These are phyloP conservation scores for Pseudococcus longispinus DNA, from an alignment of 2,888 invertebrate species.

Conservation along the genomic window DNA sequence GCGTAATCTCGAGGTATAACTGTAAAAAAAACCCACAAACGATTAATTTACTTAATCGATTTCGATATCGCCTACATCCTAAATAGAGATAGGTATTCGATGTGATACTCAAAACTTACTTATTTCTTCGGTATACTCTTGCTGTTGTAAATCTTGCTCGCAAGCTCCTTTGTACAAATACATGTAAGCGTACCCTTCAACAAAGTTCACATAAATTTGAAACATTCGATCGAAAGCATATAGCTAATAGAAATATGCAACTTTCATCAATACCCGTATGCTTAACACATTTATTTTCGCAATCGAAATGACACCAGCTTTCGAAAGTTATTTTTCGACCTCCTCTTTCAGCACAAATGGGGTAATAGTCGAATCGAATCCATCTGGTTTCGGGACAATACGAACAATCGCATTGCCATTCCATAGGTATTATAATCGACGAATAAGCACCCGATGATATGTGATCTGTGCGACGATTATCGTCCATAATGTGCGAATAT, in stretches of 20 bases:
- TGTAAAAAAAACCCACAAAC: background rate
- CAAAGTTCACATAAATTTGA: background rate
- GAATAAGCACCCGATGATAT: background rate
- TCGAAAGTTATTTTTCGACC: constrained; percentile 58
- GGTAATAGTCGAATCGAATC: constrained; percentile 57
- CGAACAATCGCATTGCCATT: constrained; percentile 57
- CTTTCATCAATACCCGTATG: constrained; percentile 56
- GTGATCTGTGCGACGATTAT: constrained; percentile 20
- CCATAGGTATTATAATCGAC: background rate
- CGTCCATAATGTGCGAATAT: background rate
- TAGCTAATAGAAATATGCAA: background rate
- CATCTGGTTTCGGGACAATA: constrained; percentile 52
- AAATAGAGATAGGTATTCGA: no score
- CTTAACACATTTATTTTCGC: constrained; percentile 58
- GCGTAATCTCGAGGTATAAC: background rate
- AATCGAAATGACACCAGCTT: constrained; percentile 58
- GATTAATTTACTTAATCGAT: background rate
- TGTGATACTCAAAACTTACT: background rate
- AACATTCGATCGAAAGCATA: background rate
- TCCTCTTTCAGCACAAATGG: constrained; percentile 58
- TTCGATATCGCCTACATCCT: no score
- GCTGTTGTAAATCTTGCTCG: constrained; percentile 43
- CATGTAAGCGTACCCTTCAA: constrained; percentile 49
- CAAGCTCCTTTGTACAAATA: constrained; percentile 56
- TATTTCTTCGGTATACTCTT: constrained; percentile 45